These are phyloP conservation scores for Lasioglossum marginatum DNA, from an alignment of 2,888 invertebrate species.

Conservation along the genomic window DNA sequence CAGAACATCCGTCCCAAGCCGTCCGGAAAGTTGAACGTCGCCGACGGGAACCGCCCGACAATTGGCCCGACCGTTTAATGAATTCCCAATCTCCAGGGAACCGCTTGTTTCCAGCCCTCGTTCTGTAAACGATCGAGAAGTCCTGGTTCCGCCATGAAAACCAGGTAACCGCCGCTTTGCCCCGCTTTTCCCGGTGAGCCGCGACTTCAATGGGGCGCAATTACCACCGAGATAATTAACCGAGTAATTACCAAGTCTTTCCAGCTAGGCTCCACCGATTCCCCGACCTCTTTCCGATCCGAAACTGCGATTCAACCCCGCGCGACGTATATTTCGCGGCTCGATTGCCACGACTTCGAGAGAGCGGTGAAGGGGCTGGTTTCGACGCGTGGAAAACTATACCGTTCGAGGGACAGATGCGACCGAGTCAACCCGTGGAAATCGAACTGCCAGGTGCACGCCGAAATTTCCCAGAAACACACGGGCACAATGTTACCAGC, in stretches of 20 bases:
- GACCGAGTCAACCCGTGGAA: not conserved
- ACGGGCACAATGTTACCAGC: not conserved
- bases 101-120: not conserved
- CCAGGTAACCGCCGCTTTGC: not conserved
- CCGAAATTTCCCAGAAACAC: not conserved
- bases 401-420: not conserved
- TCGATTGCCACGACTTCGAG: constrained; percentile 1
- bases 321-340: constrained; percentile 5
- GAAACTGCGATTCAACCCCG: not conserved
- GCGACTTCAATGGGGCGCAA: not conserved
- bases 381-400: not conserved
- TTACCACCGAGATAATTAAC: constrained; percentile 4
- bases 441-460: constrained; percentile 10
- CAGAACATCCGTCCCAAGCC: not conserved
- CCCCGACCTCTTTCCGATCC: constrained; percentile 1
- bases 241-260: constrained; percentile 2
- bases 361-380: not conserved
- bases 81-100: constrained; percentile 10
- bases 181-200: not conserved
- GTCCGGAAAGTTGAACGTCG: constrained; percentile 21
- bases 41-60: not conserved
- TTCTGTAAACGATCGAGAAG: not conserved
- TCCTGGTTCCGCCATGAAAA: not conserved
- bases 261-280: not conserved
- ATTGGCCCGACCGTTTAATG: not conserved